Evolutionary conservation across 2,797 vertebrate genomes (phyloP), one percentile per base, ranked within the genome.

Genomic region (Odontamblyopus rebecca): DNA sequence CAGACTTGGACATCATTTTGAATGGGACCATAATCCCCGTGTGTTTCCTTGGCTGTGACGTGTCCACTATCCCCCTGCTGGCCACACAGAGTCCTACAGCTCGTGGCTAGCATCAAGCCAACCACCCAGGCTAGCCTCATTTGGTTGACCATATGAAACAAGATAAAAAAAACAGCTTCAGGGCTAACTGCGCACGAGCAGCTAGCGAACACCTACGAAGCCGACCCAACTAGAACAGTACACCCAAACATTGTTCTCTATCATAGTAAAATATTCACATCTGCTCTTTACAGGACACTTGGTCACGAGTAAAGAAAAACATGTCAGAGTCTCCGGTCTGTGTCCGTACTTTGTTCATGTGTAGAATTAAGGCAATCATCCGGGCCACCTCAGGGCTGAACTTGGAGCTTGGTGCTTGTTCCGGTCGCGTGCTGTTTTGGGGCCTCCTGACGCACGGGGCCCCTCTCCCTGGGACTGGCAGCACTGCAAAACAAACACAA

Each of bases 251-350:
- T 83, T 89, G 85, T 84, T 93, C 89, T 93, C 93, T 92, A 93
- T 91, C 91, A 92, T 94, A 95, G 78, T 93, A 93, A 95, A 95
- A 94, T 94, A 94, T 94, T 93, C 90, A 94, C 93, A 92, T 93
- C 91, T 93, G 87, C 87, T 92, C 90, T 88, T 89, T 90, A 93
- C 89, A 92, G 94, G 91, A 94, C 92, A 93, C 91, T 90, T 90
- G 89, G 86, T 88, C 88, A 94, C 91, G 89, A 80, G 81, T 89
- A 89, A 92, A 91, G 86, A 60, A 93, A 93, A 89, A 91, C 90
- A 93, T 85, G 74, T 89, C 88, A 63, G 82, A 48, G 44, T 48
- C 91, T 93, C 91, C 91, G 90, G 86, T 87, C 85, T 85, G 60
- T 93, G 88, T 80, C 85, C 87, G 83, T 91, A 91, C 89, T 83